Base-by-base conservation (phyloP, 2,888 invertebrate genomes). In the Lepidocyrtoides sp. region DNA sequence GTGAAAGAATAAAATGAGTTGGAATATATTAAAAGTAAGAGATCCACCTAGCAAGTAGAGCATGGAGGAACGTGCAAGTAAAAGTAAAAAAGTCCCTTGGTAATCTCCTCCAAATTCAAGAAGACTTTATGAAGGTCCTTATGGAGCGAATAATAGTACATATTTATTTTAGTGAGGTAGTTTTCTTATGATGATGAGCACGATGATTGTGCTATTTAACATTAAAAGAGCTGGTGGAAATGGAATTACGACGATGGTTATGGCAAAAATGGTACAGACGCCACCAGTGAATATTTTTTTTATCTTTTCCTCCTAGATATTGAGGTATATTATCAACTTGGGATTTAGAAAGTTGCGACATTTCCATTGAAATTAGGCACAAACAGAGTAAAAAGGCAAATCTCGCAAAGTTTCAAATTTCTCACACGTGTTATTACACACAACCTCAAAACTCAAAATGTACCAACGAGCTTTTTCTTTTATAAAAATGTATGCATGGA, bases 31-130 rank as follows among this genome's bases (percentile, higher is more conserved):
- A 5, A 23, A 5, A 75, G 41, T 41, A 20, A n/a, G n/a, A n/a
- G n/a, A n/a, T n/a, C n/a, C n/a, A n/a, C n/a, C 29, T 14, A 26
- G 29, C 20, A 57, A 57, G 17, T 20, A 72, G 72, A 44, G 23
- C 41, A 2, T 7, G 29, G 29, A 2, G 44, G 44, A 44, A 8
- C 8, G n/a, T 20, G 5, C 23, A 36, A 82, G 66, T 66, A 83
- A 82, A 69, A 72, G 82, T 89, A 89, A 89, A 82, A 60, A 89
- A 72, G 89, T 89, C 89, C 89, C 89, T 82, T 89, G 89, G 54
- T 89, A 82, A 88, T 81, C 66, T 29, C 26, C 44, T 81, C 81
- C 12, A 36, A 54, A 60, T 29, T 51, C 32, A 36, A 44, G 23
- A 14, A 20, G 79, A 51, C 36, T 66, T 79, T 54, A 77, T 44